A percentile compares a stretch with the other conserved stretches of the same genome.
phyloP scores from a whole-genome alignment of 1,140 invertebrate species.

The Drosophila bocqueti region DNA sequence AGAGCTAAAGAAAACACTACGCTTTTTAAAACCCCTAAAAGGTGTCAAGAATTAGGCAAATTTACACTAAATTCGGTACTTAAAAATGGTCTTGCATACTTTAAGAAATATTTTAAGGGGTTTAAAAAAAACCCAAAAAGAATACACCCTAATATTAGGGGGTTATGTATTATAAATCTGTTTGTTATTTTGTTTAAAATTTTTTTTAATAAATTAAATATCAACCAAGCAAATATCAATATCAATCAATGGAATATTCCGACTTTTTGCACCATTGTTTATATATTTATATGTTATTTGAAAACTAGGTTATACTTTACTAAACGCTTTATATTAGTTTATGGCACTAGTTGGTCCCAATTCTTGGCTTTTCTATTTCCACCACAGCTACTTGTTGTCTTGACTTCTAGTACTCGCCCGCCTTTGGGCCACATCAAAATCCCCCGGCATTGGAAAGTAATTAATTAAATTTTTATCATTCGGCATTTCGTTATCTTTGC shows the following conservation, averaged over 20 bases:
- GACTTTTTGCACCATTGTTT: neutral
- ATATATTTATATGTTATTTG: neutral
- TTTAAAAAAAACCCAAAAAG: neutral
- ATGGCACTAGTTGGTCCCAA: no score
- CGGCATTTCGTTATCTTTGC: constrained; percentile 38
- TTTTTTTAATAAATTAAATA: no score
- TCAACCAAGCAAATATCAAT: no score
- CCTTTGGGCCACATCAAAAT: constrained; percentile 4
- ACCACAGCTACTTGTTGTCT: neutral
- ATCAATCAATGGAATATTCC: neutral
- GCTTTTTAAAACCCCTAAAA: neutral
- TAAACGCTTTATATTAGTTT: neutral
- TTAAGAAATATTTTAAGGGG: neutral
- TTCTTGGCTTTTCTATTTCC: neutral
- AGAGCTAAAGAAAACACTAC: neutral
- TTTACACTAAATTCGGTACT: no score
- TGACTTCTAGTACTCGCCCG: neutral
- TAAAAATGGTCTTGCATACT: neutral
- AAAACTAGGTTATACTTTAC: neutral
- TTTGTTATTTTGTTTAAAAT: neutral
- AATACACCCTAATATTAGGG: neutral
- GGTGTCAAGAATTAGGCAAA: neutral
- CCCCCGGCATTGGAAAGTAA: constrained; percentile 20
- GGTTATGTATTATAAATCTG: neutral
- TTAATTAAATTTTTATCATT: constrained; percentile 51